Conservation (phyloP, 2,113 vertebrate genomes). For the Aphelocoma coerulescens region DNA sequence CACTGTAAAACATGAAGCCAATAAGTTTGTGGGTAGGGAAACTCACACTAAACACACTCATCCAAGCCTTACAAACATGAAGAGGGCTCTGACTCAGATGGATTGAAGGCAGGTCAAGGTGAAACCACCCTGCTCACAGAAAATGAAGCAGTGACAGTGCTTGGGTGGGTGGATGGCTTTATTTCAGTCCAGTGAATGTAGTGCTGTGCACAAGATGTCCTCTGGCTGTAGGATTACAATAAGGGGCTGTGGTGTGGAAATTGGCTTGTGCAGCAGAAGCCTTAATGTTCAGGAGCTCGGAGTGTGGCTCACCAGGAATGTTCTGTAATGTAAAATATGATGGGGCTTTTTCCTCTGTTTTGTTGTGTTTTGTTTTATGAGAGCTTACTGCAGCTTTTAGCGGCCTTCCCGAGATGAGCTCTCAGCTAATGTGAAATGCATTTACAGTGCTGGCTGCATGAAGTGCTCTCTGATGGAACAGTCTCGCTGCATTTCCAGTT, state of each 20-base stretch:
- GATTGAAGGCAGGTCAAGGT: background rate
- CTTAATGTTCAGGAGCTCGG: background rate
- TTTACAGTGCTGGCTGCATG: background rate
- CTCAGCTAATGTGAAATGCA: background rate
- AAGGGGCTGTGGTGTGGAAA: background rate
- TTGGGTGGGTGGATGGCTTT: background rate
- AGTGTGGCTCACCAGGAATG: background rate
- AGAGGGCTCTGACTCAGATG: background rate
- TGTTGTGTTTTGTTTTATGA: background rate
- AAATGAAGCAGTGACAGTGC: background rate
- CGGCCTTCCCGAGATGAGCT: background rate
- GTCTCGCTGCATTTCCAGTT: background rate
- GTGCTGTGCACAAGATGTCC: background rate
- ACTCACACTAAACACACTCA: background rate
- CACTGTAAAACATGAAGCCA: background rate
- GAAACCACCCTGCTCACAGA: background rate
- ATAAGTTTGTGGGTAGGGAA: background rate
- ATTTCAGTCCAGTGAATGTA: background rate
- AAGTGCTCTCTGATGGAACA: background rate
- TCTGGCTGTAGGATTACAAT: background rate
- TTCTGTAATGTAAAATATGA: background rate
- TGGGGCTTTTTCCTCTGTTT: background rate
- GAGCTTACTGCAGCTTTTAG: background rate
- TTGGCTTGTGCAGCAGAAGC: background rate
- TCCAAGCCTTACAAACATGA: background rate